Percentiles rank a stretch among this genome's conserved stretches.
These are phyloP conservation scores for Parthenolecanium corni DNA, from an alignment of 2,888 invertebrate species.

Conservation along the genomic window DNA sequence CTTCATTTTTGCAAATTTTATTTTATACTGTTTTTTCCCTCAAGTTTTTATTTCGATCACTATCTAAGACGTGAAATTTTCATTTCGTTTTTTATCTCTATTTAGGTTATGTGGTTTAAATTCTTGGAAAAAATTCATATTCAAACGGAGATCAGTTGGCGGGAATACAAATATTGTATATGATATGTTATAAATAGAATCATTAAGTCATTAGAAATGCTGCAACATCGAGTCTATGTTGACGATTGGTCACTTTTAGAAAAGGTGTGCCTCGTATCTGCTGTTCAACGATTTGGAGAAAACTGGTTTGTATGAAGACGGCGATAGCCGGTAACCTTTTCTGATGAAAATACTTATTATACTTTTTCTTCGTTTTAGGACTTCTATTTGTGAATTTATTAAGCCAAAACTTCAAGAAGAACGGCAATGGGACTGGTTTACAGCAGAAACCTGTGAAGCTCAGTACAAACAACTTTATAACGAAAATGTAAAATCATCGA, in stretches of 20 bases:
- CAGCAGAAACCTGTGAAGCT: conserved; percentile 23
- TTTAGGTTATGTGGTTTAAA: no score
- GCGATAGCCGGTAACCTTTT: neutral
- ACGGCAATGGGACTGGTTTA: conserved; percentile 24
- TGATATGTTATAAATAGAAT: no score
- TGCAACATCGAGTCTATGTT: conserved; percentile 15
- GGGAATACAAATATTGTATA: no score
- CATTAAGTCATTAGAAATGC: neutral
- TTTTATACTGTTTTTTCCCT: no score
- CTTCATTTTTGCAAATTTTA: no score
- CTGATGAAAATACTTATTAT: neutral
- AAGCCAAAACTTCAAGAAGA: conserved; percentile 11
- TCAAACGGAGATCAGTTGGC: no score
- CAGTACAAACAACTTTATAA: conserved; percentile 21
- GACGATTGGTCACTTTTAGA: conserved; percentile 65
- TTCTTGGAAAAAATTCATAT: no score
- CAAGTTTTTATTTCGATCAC: no score
- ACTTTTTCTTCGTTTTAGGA: neutral
- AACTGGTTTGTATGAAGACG: conserved; percentile 46
- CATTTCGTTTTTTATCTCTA: no score
- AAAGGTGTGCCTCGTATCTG: conserved; percentile 72
- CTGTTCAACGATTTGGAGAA: conserved; percentile 72
- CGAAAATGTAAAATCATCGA: conserved; percentile 5
- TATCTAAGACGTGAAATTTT: no score
- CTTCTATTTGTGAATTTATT: conserved; percentile 2